phyloP scores from a whole-genome alignment of 53 echinoderm and acorn worm species.

The Astropecten irregularis region DNA sequence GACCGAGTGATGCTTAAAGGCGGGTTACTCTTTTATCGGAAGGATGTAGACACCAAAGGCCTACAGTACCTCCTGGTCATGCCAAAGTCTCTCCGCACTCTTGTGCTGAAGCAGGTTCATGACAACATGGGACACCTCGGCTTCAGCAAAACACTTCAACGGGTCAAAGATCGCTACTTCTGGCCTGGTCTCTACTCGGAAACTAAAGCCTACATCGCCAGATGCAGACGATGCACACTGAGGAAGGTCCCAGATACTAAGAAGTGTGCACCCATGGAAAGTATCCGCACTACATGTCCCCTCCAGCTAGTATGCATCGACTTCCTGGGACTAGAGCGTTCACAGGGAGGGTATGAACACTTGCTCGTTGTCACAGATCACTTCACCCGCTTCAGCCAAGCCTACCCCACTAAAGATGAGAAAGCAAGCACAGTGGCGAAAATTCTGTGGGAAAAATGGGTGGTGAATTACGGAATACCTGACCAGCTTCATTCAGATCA shows the following conservation, averaged over 20 bases:
- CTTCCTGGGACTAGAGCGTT: conserved; percentile 42
- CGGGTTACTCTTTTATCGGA: neutral
- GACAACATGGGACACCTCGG: conserved; percentile 27
- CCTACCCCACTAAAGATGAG: conserved; percentile 43
- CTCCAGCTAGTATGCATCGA: conserved; percentile 58
- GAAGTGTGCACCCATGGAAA: neutral
- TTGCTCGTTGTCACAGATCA: conserved; percentile 61
- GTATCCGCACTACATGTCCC: conserved; percentile 1
- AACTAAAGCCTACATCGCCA: neutral
- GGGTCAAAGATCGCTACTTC: conserved; percentile 4
- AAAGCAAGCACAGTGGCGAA: conserved; percentile 50
- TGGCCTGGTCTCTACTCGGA: conserved; percentile 28
- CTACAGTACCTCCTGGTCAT: neutral
- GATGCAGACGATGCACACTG: conserved; percentile 29
- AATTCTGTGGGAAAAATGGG: conserved; percentile 33
- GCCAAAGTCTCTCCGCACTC: neutral
- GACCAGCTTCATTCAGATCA: conserved; percentile 56
- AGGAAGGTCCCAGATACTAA: conserved; percentile 2
- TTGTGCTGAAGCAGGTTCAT: conserved; percentile 6
- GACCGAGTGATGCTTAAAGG: neutral
- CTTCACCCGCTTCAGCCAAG: conserved; percentile 41
- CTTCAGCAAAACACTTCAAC: neutral
- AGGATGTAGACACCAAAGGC: neutral
- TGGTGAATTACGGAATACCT: conserved; percentile 12
- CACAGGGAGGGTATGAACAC: conserved; percentile 28